Percentiles rank a stretch among this genome's conserved stretches.
These are phyloP conservation scores for Malthinus flaveolus DNA, from an alignment of 2,888 invertebrate genomes.

Conservation along the genomic window DNA sequence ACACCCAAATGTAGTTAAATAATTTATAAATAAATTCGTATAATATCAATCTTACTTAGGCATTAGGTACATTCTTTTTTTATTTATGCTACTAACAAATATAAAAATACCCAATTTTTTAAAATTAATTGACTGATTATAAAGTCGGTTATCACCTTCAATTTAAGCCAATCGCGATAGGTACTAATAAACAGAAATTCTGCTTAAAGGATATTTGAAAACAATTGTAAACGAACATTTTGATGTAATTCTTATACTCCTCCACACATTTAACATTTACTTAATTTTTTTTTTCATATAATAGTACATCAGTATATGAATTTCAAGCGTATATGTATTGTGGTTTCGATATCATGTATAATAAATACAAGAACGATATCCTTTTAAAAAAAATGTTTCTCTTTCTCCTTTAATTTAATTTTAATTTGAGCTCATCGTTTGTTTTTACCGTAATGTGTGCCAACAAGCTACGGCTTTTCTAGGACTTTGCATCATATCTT, in stretches of 20 bases:
- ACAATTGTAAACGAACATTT: no score
- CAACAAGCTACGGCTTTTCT: constrained; percentile 89
- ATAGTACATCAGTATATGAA: no score
- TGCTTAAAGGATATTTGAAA: no score
- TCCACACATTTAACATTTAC: no score
- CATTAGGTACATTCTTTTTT: constrained; percentile 4
- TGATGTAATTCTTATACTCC: no score
- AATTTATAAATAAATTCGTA: constrained; percentile 4
- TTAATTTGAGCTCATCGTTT: constrained; percentile 28
- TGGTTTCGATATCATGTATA: neutral
- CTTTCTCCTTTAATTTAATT: neutral
- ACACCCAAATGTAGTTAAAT: neutral
- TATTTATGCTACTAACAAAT: neutral
- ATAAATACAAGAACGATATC: neutral
- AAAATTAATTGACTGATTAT: constrained; percentile 21
- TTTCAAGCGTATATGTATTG: constrained; percentile 5
- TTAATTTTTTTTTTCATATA: no score
- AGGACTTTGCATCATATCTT: constrained; percentile 84
- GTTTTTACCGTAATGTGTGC: constrained; percentile 75
- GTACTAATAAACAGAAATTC: no score
- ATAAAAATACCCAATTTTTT: constrained; percentile 16
- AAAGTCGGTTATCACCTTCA: constrained; percentile 4
- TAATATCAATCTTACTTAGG: constrained; percentile 9
- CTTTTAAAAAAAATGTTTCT: neutral
- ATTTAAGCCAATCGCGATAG: neutral